A percentile compares a stretch with the other conserved stretches of the same genome.
Conservation (phyloP, 2,888 invertebrate genomes). For the Chydorus sphaericus region DNA sequence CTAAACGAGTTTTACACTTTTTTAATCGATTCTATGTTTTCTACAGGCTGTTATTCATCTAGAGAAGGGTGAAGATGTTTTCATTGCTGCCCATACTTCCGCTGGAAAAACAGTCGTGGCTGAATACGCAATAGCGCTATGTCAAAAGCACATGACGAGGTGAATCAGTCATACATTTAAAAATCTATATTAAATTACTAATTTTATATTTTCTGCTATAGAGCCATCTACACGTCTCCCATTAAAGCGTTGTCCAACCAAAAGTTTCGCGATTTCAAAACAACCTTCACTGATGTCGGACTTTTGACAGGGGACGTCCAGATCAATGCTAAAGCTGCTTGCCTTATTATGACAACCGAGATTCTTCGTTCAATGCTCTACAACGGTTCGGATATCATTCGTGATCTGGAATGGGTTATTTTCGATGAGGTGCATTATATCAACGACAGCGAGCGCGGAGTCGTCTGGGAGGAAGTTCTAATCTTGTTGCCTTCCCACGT, state of each 20-base stretch:
- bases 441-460: constrained; percentile 89
- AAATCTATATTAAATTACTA: not conserved
- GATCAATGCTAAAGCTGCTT: constrained; percentile 81
- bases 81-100: constrained; percentile 98
- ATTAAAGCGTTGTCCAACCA: constrained; percentile 98
- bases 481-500: constrained; percentile 90
- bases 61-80: constrained; percentile 87
- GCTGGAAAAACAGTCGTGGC: constrained; percentile 98
- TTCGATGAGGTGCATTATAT: constrained; percentile 99
- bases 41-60: constrained; percentile 71
- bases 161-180: constrained; percentile 24
- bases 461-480: constrained; percentile 98
- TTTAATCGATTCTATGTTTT: constrained; percentile 7
- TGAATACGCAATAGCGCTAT: constrained; percentile 95
- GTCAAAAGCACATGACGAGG: constrained; percentile 79
- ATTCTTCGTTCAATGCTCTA: constrained; percentile 89
- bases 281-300: constrained; percentile 81
- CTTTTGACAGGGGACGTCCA: constrained; percentile 90
- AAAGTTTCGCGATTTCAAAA: constrained; percentile 93
- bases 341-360: constrained; percentile 98
- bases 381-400: constrained; percentile 84
- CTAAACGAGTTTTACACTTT: not conserved
- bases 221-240: constrained; percentile 93
- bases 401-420: constrained; percentile 95
- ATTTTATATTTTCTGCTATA: constrained; percentile 24